Conservation (phyloP, 2,797 vertebrate genomes). For the Gadopsis marmoratus region DNA sequence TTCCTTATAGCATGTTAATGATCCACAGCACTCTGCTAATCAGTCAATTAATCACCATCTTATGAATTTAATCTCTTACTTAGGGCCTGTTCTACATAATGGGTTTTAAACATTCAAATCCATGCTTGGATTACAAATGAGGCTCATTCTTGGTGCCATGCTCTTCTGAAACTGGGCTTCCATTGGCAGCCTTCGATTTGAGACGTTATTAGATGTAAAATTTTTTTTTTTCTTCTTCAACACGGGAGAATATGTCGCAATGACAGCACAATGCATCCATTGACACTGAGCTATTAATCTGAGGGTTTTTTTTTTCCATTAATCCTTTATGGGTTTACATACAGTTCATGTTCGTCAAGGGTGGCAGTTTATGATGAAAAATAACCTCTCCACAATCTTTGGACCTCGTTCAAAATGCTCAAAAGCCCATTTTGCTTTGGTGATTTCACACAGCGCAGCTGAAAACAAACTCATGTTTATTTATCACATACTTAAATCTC, state of each 20-base stretch:
- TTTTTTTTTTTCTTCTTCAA: constrained; percentile 8
- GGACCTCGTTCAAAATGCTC: constrained; percentile 45
- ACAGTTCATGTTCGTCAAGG: constrained; percentile 23
- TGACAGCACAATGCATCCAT: constrained; percentile 2
- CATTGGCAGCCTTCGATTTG: constrained; percentile 35
- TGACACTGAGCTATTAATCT: constrained; percentile 7
- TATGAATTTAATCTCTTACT: constrained; percentile 83
- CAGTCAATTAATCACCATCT: constrained; percentile 84
- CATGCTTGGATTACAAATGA: constrained; percentile 75
- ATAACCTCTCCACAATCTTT: constrained; percentile 35
- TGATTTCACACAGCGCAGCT: constrained; percentile 42
- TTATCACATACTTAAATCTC: constrained; percentile 55
- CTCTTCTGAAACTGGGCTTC: constrained; percentile 34
- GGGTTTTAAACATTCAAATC: constrained; percentile 77
- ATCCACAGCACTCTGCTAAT: constrained; percentile 79
- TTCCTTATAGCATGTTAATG: constrained; percentile 77
- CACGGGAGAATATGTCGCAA: neutral
- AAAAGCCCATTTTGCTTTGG: constrained; percentile 45
- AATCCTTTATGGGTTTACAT: constrained; percentile 1
- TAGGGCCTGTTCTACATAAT: constrained; percentile 78
- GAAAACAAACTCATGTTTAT: constrained; percentile 74
- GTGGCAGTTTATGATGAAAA: constrained; percentile 31
- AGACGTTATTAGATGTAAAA: constrained; percentile 28
- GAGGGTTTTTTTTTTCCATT: neutral
- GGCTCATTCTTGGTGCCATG: constrained; percentile 28